Conservation (phyloP, 2,113 vertebrate genomes). For the Oreocharis arfaki region DNA sequence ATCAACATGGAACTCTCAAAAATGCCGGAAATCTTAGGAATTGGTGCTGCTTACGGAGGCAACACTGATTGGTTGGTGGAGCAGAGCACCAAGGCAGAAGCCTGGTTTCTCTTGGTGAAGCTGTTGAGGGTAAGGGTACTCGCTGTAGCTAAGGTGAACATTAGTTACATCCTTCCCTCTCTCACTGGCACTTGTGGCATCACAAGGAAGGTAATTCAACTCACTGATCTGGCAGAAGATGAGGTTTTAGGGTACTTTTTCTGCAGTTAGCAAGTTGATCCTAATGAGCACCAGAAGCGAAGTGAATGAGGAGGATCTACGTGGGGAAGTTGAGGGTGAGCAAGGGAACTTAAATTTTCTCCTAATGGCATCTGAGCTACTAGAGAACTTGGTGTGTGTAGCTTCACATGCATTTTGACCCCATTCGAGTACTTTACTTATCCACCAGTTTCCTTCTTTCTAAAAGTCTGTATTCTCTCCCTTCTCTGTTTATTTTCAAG, state of each 20-base stretch:
- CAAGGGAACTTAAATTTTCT: neutral
- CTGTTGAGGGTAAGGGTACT: neutral
- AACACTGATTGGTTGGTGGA: neutral
- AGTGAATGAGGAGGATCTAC: neutral
- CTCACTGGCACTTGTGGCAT: neutral
- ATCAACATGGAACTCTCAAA: neutral
- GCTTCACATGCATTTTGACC: neutral
- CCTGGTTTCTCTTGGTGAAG: neutral
- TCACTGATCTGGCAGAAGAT: neutral
- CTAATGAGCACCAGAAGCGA: neutral
- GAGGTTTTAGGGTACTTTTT: neutral
- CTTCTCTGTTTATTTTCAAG: neutral
- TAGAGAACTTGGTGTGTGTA: neutral
- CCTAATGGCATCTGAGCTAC: neutral
- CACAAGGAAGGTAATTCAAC: neutral
- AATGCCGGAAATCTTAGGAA: neutral
- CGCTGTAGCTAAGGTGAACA: neutral
- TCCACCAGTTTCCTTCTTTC: neutral
- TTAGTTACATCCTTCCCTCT: neutral
- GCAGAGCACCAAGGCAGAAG: neutral
- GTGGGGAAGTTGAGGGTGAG: neutral
- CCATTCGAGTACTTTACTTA: neutral
- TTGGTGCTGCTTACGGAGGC: neutral
- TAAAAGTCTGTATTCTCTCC: neutral
- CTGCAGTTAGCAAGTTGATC: neutral